These are phyloP conservation scores for Perccottus glenii DNA, from an alignment of 2,113 vertebrate genomes.

Conservation along the genomic window DNA sequence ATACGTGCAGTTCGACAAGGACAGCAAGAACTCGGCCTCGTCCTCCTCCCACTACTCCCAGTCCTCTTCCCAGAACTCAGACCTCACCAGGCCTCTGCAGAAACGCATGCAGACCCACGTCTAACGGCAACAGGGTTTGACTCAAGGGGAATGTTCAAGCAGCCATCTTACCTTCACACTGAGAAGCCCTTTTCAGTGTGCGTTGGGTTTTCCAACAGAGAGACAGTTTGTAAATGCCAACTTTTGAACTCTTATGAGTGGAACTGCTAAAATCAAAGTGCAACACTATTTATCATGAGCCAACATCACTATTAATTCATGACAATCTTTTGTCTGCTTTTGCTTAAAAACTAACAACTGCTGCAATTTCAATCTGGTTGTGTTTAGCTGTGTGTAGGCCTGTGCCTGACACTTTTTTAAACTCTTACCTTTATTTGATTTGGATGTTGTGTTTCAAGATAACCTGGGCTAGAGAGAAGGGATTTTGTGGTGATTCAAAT, in stretches of 20 bases:
- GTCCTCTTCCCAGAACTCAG: constrained; percentile 98
- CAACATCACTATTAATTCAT: constrained; percentile 5
- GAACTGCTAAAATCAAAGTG: background rate
- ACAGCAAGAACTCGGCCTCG: constrained; percentile 95
- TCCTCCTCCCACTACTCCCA: constrained; percentile 98
- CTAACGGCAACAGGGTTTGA: constrained; percentile 54
- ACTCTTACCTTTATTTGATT: too few relatives aligned
- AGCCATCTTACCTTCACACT: background rate
- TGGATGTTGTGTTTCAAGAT: background rate
- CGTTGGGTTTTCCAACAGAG: background rate
- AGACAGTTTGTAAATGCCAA: constrained; percentile 4
- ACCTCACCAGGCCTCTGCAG: constrained; percentile 95
- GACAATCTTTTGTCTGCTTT: constrained; percentile 27
- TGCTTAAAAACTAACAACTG: constrained; percentile 8
- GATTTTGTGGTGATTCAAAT: too few relatives aligned
- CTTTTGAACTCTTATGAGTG: constrained; percentile 3
- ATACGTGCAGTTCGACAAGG: constrained; percentile 98
- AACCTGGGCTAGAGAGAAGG: background rate
- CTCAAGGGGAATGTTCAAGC: background rate
- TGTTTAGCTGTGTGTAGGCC: background rate
- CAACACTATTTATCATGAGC: constrained; percentile 4
- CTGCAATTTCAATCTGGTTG: background rate
- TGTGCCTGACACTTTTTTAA: background rate
- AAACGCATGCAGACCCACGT: constrained; percentile 99
- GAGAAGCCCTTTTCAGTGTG: background rate